These are phyloP conservation scores for Mustelus asterias DNA, from an alignment of 2,113 vertebrate species.

Conservation along the genomic window DNA sequence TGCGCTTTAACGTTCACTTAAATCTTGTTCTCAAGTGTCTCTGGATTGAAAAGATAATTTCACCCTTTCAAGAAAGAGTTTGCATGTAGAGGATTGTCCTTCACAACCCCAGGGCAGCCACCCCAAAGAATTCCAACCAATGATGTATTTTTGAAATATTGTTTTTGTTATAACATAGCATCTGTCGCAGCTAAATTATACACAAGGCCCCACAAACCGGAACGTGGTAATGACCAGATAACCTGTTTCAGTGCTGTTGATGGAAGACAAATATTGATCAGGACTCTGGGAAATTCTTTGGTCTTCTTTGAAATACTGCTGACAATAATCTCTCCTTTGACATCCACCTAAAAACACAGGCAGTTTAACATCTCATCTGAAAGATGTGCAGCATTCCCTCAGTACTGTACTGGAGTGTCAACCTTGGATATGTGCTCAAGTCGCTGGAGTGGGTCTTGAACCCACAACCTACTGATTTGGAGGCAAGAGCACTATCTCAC, in stretches of 20 bases:
- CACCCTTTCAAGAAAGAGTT: not conserved
- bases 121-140: not conserved
- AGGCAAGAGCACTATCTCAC: not conserved
- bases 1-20: not conserved
- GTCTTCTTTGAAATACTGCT: not conserved
- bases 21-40: not conserved
- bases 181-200: not conserved
- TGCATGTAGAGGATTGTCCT: not conserved
- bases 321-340: not conserved
- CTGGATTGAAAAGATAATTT: not conserved
- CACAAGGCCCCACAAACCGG: not conserved
- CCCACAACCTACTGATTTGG: not conserved
- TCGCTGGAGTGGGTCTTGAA: not conserved
- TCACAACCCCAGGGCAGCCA: not conserved
- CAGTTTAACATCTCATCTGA: not conserved
- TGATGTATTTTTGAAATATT: not conserved
- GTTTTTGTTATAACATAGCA: not conserved
- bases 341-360: not conserved
- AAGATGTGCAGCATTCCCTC: not conserved
- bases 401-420: not conserved
- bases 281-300: not conserved
- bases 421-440: not conserved
- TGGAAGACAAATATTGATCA: not conserved
- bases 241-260: not conserved
- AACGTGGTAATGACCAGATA: not conserved